Evolutionary conservation across 1,140 invertebrate species (phyloP).

Genomic region (Neodiprion pinetum): DNA sequence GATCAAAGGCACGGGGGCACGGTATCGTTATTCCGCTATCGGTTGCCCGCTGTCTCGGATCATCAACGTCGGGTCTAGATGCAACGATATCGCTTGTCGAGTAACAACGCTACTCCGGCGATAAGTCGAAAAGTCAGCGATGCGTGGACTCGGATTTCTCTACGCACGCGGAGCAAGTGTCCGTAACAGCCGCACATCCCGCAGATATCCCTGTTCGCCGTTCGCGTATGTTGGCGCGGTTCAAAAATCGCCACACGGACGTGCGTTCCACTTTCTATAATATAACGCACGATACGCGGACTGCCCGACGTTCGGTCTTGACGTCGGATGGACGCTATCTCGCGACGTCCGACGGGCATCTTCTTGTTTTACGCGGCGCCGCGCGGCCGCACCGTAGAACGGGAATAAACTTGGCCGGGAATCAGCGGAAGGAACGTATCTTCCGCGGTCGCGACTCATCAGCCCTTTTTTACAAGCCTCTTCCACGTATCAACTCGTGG

Average conservation of each 20-base stretch:
- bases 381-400: neutral
- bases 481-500: neutral
- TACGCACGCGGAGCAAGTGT: neutral
- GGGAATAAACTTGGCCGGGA: neutral
- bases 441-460: neutral
- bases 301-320: neutral
- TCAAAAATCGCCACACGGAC: neutral
- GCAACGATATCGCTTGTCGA: too few species aligned
- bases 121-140: too few species aligned
- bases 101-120: too few species aligned
- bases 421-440: neutral
- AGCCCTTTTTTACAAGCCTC: neutral
- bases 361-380: neutral
- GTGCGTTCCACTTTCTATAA: neutral
- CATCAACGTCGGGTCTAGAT: neutral
- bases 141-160: too few species aligned
- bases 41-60: neutral
- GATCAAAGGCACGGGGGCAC: too few species aligned
- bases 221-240: neutral
- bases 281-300: neutral
- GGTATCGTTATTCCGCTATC: too few species aligned
- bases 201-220: neutral
- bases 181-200: neutral
- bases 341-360: neutral
- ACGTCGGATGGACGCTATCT: neutral